Evolutionary conservation across 2,888 invertebrate genomes (phyloP).

Genomic region (Hymenopus coronatus): DNA sequence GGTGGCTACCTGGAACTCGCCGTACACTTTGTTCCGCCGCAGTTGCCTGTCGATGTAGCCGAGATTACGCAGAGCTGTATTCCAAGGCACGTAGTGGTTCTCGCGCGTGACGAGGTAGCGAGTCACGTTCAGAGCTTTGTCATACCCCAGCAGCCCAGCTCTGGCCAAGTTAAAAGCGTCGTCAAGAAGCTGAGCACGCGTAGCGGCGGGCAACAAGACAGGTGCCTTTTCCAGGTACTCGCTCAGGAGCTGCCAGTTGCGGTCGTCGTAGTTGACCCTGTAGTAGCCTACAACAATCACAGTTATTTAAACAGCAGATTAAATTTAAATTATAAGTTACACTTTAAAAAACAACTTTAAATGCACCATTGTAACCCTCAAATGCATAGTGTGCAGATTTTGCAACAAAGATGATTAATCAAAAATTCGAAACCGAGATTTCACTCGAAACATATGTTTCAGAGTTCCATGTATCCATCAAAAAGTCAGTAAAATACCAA

Average conservation of each 20-base stretch:
- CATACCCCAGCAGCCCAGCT: slow-evolving; percentile 64
- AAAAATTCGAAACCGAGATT: too few species aligned
- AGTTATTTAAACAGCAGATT: too few species aligned
- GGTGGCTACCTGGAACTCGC: slow-evolving; percentile 56
- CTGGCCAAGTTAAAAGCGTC: slow-evolving; percentile 79
- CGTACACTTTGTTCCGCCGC: slow-evolving; percentile 53
- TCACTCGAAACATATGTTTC: too few species aligned
- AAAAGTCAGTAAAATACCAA: too few species aligned
- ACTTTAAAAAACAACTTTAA: too few species aligned
- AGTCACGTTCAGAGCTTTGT: slow-evolving; percentile 60
- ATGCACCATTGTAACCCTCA: too few species aligned
- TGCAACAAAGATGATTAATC: too few species aligned
- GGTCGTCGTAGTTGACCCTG: slow-evolving; percentile 68
- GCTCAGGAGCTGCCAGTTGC: slow-evolving; percentile 60
- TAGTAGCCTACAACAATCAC: slow-evolving; percentile 65
- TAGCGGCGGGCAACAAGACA: slow-evolving; percentile 60
- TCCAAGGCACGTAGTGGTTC: slow-evolving; percentile 66
- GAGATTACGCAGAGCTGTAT: slow-evolving; percentile 49
- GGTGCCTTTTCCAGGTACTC: slow-evolving; percentile 49
- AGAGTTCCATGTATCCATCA: too few species aligned
- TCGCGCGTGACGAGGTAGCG: slow-evolving; percentile 59
- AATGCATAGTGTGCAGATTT: too few species aligned
- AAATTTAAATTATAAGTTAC: too few species aligned
- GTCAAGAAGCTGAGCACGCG: slow-evolving; percentile 84
- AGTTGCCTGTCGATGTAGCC: not conserved